A percentile compares a stretch with the other conserved stretches of the same genome.
Conservation (phyloP, 1,140 invertebrate genomes). For the Solen grandis region DNA sequence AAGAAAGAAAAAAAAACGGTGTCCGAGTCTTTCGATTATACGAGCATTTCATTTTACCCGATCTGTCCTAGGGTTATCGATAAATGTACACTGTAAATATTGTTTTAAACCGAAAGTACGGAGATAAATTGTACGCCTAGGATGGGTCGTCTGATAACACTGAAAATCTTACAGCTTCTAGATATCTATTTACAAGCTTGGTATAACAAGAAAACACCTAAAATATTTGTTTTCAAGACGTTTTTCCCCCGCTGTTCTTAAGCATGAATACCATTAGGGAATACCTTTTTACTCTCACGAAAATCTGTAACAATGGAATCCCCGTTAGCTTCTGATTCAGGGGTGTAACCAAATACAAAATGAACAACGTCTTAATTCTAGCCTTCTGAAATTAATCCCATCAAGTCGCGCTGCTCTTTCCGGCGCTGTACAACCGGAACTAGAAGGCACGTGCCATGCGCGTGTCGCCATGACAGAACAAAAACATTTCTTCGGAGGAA, state of each 20-base stretch:
- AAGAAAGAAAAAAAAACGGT: no score
- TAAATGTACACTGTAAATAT: no score
- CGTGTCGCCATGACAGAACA: background rate
- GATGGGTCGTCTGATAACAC: no score
- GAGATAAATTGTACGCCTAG: no score
- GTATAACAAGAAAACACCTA: background rate
- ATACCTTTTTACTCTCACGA: no score
- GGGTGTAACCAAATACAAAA: background rate
- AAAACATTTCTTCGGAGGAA: no score
- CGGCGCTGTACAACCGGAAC: background rate
- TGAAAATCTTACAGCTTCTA: no score
- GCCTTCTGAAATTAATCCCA: background rate
- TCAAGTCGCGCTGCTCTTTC: background rate
- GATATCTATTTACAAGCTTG: background rate
- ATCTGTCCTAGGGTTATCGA: no score
- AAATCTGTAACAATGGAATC: background rate
- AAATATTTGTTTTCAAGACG: background rate
- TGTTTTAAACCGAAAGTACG: no score
- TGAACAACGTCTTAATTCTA: background rate
- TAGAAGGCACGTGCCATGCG: background rate
- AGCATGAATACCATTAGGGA: background rate
- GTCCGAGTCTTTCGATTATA: no score
- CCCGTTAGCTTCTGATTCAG: background rate
- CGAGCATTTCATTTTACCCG: no score
- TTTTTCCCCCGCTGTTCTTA: background rate